Evolutionary conservation across 2,797 vertebrate species (phyloP).

Genomic region (Neopelma chrysocephalum): DNA sequence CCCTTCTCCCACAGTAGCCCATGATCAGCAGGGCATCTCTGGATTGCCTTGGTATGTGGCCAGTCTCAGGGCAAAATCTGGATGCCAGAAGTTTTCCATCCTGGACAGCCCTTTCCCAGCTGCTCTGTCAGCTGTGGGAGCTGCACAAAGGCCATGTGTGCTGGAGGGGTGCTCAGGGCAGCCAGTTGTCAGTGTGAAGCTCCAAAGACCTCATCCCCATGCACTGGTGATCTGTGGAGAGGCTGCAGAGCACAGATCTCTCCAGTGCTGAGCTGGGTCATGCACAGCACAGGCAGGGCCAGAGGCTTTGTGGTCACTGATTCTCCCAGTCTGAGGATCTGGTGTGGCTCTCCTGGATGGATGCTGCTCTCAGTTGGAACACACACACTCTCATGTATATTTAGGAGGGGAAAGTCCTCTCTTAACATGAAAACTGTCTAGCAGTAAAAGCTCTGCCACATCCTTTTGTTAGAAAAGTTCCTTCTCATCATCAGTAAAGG

Average conservation of each 20-base stretch:
- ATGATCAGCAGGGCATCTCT: background rate
- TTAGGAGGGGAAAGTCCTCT: background rate
- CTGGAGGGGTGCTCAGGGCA: background rate
- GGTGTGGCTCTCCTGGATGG: background rate
- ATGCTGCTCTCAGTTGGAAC: background rate
- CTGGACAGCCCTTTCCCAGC: background rate
- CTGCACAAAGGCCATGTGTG: background rate
- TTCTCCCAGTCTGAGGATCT: background rate
- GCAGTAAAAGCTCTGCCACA: background rate
- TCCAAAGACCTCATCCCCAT: background rate
- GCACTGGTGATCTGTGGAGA: background rate
- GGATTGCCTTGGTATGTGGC: background rate
- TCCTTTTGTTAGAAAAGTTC: background rate
- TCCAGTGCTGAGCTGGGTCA: background rate
- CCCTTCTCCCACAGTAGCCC: background rate
- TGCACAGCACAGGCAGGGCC: background rate
- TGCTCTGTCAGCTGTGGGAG: accelerated
- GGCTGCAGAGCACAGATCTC: background rate
- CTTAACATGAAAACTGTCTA: background rate
- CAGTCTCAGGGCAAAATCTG: background rate
- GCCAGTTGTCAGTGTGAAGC: background rate
- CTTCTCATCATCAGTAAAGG: background rate
- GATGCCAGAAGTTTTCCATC: background rate
- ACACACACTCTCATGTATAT: too few species aligned
- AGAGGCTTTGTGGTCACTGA: background rate